phyloP scores from a whole-genome alignment of 2,797 vertebrate genomes.

The Eospalax fontanierii region DNA sequence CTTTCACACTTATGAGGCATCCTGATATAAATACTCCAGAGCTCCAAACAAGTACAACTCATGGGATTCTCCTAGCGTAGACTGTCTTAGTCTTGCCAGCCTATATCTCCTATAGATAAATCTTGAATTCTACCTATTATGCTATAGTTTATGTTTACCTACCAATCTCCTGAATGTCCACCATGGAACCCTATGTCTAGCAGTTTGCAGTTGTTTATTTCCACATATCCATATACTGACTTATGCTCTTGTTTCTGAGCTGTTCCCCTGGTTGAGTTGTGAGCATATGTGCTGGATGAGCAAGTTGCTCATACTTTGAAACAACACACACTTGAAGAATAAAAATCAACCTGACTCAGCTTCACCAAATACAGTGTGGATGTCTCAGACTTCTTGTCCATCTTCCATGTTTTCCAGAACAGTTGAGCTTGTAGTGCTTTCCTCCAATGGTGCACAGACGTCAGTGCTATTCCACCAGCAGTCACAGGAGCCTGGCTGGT shows the following conservation, averaged over 20 bases:
- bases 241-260: background rate
- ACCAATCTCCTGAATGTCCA: constrained; percentile 8
- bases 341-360: background rate
- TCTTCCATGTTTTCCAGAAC: background rate
- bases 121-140: background rate
- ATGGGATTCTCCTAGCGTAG: background rate
- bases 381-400: background rate
- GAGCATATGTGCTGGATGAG: background rate
- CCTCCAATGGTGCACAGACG: background rate
- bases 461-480: background rate
- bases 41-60: background rate
- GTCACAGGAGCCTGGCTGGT: background rate
- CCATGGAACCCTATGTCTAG: background rate
- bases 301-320: background rate
- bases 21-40: background rate
- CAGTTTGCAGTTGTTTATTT: background rate
- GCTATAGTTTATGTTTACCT: background rate
- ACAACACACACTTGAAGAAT: background rate
- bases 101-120: background rate
- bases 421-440: background rate
- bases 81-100: background rate
- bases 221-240: background rate
- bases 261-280: background rate
- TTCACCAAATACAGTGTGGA: background rate
- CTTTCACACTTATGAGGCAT: background rate